Evolutionary conservation across 2,113 vertebrate genomes (phyloP), one percentile per base, ranked within the genome.

Genomic region (Leucoraja erinaceus): DNA sequence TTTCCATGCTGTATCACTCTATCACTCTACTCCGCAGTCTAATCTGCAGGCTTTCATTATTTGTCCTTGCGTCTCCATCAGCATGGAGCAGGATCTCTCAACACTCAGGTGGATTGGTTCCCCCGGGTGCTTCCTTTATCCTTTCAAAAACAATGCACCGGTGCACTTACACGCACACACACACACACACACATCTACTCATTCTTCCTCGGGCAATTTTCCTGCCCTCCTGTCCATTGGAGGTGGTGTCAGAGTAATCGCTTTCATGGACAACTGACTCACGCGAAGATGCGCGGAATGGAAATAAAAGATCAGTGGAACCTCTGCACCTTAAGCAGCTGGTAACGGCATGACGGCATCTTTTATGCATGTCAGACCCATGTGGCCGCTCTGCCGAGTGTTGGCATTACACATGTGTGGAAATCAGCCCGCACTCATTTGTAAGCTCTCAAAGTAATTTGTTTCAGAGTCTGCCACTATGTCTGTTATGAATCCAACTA

Each of bases 381-480:
- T 66, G 63, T 88, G 83, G 63, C 6, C 20, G 3, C n/a, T 8
- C 12, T 31, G 28, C 22, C 22, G 22, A 72, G 70, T 31, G 5
- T 31, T 88, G 59, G 56, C 59, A 63, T 5, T 63, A 56, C n/a
- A n/a, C 12, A 63, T n/a, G 63, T 63, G 83, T 12, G 59, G 31
- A 31, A 88, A 88, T 66, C 28, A 88, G 59, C 28, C n/a, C n/a
- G 18, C 54, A 28, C 56, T 86, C 83, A 86, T 63, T 86, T 86
- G 83, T 88, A 88, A 88, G 56, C 59, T 88, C 63, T n/a, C 31
- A 28, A 63, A 63, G 14, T 63, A 88, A 88, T 66, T 88, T 88
- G 83, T n/a, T 88, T 63, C 59, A 31, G 20, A 83, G 83, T 63
- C 63, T 88, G 83, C 83, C 59, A 88, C 83, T 88, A 88, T 88